Evolutionary conservation across 2,113 vertebrate genomes (phyloP).

Genomic region (Peromyscus maniculatus): DNA sequence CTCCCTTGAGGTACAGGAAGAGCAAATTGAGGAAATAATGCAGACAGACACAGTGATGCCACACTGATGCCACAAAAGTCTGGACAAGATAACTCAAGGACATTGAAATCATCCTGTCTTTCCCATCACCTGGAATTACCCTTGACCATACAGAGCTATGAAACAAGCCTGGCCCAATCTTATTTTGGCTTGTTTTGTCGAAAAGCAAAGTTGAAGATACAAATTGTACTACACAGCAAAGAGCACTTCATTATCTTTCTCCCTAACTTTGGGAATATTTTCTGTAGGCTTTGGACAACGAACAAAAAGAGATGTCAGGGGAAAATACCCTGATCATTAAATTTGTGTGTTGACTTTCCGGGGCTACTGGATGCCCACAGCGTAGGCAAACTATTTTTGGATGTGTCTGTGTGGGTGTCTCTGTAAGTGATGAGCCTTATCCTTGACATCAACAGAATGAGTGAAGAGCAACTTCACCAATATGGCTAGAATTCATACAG

Average conservation of each 20-base stretch:
- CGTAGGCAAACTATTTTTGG: background rate
- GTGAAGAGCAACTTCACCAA: background rate
- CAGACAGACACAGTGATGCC: background rate
- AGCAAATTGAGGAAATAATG: background rate
- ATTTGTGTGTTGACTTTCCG: background rate
- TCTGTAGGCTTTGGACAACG: background rate
- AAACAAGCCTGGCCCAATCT: background rate
- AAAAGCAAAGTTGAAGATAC: slow-evolving; percentile 11
- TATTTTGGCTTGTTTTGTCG: slow-evolving; percentile 8
- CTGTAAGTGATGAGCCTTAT: background rate
- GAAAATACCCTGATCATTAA: background rate
- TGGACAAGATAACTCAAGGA: background rate
- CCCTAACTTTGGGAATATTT: background rate
- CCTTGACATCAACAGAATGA: background rate
- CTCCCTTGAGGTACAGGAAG: background rate
- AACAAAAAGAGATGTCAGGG: background rate
- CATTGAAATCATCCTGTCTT: background rate
- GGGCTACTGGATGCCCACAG: background rate
- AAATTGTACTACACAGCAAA: background rate
- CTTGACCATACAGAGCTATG: background rate
- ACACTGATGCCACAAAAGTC: background rate
- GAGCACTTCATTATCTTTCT: background rate
- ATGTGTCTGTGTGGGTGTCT: background rate
- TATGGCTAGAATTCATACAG: no score
- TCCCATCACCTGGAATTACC: background rate